phyloP scores from a whole-genome alignment of 2,113 vertebrate species.

The Ariopsis seemanni region DNA sequence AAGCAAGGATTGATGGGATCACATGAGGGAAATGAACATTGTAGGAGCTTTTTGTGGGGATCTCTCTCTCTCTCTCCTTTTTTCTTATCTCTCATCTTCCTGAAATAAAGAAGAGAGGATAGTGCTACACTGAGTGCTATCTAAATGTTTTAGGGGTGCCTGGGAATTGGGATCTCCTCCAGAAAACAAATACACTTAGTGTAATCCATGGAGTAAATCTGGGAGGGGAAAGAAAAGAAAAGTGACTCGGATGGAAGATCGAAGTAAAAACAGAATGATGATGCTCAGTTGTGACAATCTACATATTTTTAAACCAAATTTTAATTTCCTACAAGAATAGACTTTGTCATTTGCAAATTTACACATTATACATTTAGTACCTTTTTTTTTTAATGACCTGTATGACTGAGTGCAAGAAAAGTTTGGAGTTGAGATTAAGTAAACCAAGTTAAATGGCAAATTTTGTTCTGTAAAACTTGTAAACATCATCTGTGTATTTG shows the following conservation, averaged over 20 bases:
- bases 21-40: not conserved
- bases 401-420: not conserved
- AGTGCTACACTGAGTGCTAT: conserved; percentile 13
- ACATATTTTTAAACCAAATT: not conserved
- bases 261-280: conserved; percentile 17
- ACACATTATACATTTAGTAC: not conserved
- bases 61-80: not conserved
- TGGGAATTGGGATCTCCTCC: conserved; percentile 1
- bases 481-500: not conserved
- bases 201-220: conserved; percentile 15
- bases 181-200: conserved; percentile 34
- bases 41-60: not conserved
- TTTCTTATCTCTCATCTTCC: not conserved
- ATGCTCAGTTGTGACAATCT: not conserved
- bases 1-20: conserved; percentile 16
- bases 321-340: not conserved
- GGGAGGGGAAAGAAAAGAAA: not conserved
- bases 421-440: not conserved
- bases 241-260: not conserved
- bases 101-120: not conserved
- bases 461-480: not conserved
- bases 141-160: conserved; percentile 45
- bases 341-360: not conserved
- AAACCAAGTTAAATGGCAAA: not conserved
- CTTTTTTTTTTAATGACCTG: not conserved